phyloP scores from a whole-genome alignment of 2,888 invertebrate species.

The Apamea epomidion region DNA sequence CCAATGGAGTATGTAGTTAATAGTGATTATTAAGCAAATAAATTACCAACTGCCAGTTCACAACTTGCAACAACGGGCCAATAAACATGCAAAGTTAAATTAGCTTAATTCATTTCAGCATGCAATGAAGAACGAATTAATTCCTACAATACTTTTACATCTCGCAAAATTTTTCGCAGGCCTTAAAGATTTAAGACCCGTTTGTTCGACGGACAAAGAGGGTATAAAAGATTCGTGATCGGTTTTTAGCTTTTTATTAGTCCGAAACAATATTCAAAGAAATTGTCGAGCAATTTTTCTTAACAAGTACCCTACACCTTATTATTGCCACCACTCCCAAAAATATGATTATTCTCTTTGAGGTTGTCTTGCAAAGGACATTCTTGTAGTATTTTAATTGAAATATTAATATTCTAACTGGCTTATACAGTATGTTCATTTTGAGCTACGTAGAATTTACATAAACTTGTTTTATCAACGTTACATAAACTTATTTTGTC shows the following conservation, averaged over 20 bases:
- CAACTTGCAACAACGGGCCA: conserved; percentile 42
- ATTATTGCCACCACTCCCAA: conserved; percentile 41
- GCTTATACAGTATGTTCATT: conserved; percentile 10
- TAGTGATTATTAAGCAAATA: conserved; percentile 39
- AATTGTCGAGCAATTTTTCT: conserved; percentile 43
- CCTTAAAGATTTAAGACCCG: conserved; percentile 57
- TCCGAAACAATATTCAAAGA: conserved; percentile 54
- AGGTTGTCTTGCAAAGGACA: conserved; percentile 37
- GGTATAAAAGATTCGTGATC: conserved; percentile 53
- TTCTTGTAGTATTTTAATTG: conserved; percentile 36
- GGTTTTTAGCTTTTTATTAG: conserved; percentile 53
- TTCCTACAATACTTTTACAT: conserved; percentile 50
- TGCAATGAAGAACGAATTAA: conserved; percentile 54
- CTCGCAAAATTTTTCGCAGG: conserved; percentile 39
- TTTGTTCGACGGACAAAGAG: conserved; percentile 55
- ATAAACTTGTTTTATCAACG: conserved; percentile 15
- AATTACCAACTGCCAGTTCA: conserved; percentile 32
- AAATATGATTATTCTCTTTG: conserved; percentile 52
- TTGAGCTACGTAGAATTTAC: conserved; percentile 10
- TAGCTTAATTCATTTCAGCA: conserved; percentile 60
- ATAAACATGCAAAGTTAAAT: conserved; percentile 58
- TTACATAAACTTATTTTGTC: conserved; percentile 19
- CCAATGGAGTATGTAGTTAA: background rate
- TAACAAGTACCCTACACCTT: conserved; percentile 38
- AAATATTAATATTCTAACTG: conserved; percentile 46